Percentiles rank a stretch among this genome's conserved stretches.
Conservation (phyloP, 2,888 invertebrate species). For the Microplitis manilae region DNA sequence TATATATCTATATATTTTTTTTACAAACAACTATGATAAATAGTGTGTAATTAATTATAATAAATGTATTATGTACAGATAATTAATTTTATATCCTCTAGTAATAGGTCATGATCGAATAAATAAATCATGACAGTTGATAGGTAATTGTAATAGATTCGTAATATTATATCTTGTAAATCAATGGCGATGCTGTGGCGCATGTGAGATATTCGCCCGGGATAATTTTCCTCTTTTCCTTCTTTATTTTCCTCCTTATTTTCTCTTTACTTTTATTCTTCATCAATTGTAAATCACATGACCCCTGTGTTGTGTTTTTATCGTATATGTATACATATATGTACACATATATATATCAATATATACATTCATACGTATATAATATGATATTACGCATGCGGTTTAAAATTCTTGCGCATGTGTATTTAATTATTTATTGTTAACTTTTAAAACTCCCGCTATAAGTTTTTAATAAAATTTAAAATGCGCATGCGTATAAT, state of each 20-base stretch:
- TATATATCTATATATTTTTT: too few species aligned
- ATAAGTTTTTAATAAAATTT: neutral
- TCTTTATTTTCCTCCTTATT: constrained; percentile 6
- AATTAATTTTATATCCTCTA: too few species aligned
- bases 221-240: constrained; percentile 36
- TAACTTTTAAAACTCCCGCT: neutral
- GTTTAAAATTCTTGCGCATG: neutral
- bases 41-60: too few species aligned
- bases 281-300: constrained; percentile 1
- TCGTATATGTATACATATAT: too few species aligned
- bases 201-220: constrained; percentile 47
- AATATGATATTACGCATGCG: neutral
- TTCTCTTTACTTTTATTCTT: constrained; percentile 10
- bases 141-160: neutral
- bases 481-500: neutral
- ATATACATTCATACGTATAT: neutral
- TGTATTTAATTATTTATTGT: neutral
- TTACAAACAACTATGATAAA: too few species aligned
- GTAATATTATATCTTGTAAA: constrained; percentile 22
- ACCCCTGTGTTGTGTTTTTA: neutral
- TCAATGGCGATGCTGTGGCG: constrained; percentile 48
- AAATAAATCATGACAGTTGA: neutral
- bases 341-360: too few species aligned
- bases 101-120: neutral
- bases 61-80: too few species aligned